Evolutionary conservation across 2,888 invertebrate genomes (phyloP), one percentile per base, ranked within the genome.

Genomic region (Caenorhabditis wallacei): DNA sequence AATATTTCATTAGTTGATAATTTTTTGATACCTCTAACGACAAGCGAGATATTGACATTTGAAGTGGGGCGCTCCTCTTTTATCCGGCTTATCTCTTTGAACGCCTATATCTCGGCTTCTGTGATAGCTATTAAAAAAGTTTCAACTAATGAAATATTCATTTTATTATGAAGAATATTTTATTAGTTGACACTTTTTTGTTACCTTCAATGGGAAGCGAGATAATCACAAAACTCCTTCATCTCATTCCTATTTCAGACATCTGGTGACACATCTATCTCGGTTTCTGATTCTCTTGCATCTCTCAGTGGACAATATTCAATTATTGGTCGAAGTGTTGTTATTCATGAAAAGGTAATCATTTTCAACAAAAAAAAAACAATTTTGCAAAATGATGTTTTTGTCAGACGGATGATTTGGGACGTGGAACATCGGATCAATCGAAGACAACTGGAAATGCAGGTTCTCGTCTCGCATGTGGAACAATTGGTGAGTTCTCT

Each of bases 391-490:
- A n/a, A n/a, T n/a, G n/a, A n/a, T n/a, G n/a, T 43, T 7, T 40
- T n/a, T 66, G 66, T 16, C 64, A 82, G 48, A 82, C 83, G 24
- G 93, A 93, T 84, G 93, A 93, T 82, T 85, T 93, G 7, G 93
- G 93, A n/a, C 78, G 80, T 40, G 89, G 90, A 20, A 86, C 75
- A 48, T 80, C 85, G 18, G 84, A 85, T n/a, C 87, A 82, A 37
- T 88, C 88, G 61, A 71, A 80, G 24, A 89, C 86, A 26, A 92
- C 90, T 18, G 91, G 91, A 61, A 85, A 89, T 86, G 89, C 91
- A 11, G 91, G 91, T 16, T 79, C 86, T 10, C 84, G 91, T 56
- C 26, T 89, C 40, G 91, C 88, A 1, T 91, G 91, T 74, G 91
- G 91, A 35, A 85, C 90, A 35, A 91, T 91, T 79, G 90, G 90